A percentile compares a stretch with the other conserved stretches of the same genome.
Conservation (phyloP, 2,113 vertebrate species). For the Poeciliopsis occidentalis region DNA sequence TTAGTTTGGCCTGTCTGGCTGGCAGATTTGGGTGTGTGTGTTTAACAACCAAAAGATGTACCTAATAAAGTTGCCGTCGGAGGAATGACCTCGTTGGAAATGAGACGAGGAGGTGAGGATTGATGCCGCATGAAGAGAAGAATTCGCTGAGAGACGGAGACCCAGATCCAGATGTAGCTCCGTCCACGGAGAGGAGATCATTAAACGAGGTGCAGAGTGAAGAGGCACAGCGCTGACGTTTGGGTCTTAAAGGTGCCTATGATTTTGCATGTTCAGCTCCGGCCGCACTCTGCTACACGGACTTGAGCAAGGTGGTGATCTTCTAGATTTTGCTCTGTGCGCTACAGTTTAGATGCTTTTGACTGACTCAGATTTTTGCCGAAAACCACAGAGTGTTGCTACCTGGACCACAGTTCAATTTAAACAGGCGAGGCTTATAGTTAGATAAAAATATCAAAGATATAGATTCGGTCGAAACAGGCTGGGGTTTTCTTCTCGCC, state of each 20-base stretch:
- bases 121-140: conserved; percentile 15
- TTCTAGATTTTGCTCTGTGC: neutral
- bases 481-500: too few relatives aligned
- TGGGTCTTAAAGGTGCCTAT: conserved; percentile 42
- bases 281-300: neutral
- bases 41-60: too few relatives aligned
- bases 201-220: conserved; percentile 66
- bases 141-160: conserved; percentile 37
- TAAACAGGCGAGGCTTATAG: too few relatives aligned
- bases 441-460: too few relatives aligned
- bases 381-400: neutral
- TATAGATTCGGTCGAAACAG: too few relatives aligned
- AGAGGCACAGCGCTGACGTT: conserved; percentile 28
- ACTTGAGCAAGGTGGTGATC: conserved; percentile 36
- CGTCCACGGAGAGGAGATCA: conserved; percentile 35
- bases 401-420: neutral
- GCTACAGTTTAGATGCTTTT: neutral
- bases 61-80: too few relatives aligned
- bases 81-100: neutral
- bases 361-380: neutral
- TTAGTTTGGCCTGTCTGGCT: too few relatives aligned
- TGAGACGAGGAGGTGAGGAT: conserved; percentile 18
- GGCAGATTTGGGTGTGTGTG: too few relatives aligned
- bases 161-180: conserved; percentile 19
- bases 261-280: conserved; percentile 5